Percentiles rank a stretch among this genome's conserved stretches.
These are phyloP conservation scores for Epinephelus coioides DNA, from an alignment of 2,797 vertebrate species.

Conservation along the genomic window DNA sequence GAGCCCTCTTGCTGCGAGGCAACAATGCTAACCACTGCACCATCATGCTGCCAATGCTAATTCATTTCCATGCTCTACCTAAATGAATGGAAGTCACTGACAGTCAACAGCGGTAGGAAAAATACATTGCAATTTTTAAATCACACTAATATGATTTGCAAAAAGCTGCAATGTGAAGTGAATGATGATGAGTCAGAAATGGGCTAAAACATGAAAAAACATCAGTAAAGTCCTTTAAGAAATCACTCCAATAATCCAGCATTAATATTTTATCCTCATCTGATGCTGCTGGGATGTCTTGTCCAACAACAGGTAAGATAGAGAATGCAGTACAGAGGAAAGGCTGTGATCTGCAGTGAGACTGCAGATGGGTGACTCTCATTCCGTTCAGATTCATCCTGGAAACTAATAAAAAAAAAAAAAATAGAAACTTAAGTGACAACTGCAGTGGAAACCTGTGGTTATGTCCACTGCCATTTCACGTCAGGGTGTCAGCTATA, in stretches of 20 bases:
- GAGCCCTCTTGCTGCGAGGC: too few relatives aligned
- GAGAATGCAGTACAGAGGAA: background rate
- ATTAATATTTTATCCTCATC: too few relatives aligned
- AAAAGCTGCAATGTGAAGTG: background rate
- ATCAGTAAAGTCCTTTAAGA: background rate
- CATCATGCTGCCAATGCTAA: too few relatives aligned
- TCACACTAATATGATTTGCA: background rate
- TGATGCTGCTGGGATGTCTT: background rate
- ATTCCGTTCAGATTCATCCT: conserved; percentile 19
- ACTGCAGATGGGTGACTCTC: background rate
- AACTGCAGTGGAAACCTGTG: conserved; percentile 31
- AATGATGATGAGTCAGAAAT: conserved; percentile 12
- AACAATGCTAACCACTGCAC: too few relatives aligned
- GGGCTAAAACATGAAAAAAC: background rate
- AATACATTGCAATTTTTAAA: background rate
- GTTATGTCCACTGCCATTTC: conserved; percentile 49
- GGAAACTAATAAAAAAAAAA: background rate
- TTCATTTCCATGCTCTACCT: background rate
- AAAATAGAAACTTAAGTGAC: conserved; percentile 13
- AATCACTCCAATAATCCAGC: background rate
- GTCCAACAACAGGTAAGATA: conserved; percentile 13
- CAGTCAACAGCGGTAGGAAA: background rate
- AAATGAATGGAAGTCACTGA: conserved; percentile 1
- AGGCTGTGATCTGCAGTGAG: background rate
- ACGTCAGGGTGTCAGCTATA: conserved; percentile 51